Percentiles rank a stretch among this genome's conserved stretches.
Conservation (phyloP, 2,888 invertebrate species). For the Phymatocera aterrima region DNA sequence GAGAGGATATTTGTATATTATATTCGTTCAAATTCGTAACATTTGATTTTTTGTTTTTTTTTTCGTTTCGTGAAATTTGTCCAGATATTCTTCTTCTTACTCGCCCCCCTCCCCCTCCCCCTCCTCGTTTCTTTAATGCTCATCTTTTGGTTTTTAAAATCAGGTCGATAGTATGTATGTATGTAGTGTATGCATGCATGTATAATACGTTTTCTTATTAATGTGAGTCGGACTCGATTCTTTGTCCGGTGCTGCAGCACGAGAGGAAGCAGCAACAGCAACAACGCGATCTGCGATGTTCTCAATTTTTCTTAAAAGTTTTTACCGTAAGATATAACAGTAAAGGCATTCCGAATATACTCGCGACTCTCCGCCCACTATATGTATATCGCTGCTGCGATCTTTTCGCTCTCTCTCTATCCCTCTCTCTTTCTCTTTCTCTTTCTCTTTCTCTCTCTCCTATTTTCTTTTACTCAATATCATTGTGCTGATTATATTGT, state of each 20-base stretch:
- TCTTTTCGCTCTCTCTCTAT: conserved; percentile 25
- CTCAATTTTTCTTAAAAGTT: conserved; percentile 71
- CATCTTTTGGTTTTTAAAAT: too few species aligned
- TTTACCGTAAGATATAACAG: conserved; percentile 74
- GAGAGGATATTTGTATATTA: too few species aligned
- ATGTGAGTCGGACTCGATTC: neutral
- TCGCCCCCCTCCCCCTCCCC: too few species aligned
- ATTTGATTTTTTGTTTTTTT: too few species aligned
- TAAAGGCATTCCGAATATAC: conserved; percentile 69
- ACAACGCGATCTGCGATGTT: conserved; percentile 47
- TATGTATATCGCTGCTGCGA: neutral
- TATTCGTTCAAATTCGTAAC: too few species aligned
- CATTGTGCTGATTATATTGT: too few species aligned
- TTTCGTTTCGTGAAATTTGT: too few species aligned
- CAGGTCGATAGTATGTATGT: neutral
- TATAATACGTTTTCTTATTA: too few species aligned
- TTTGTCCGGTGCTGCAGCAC: neutral
- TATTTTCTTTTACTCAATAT: neutral
- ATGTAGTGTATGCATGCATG: neutral
- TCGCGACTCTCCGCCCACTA: conserved; percentile 6
- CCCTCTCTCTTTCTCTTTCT: neutral
- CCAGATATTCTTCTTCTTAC: too few species aligned
- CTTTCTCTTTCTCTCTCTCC: neutral
- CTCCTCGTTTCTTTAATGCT: too few species aligned
- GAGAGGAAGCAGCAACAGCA: neutral